A percentile compares a stretch with the other conserved stretches of the same genome.
phyloP scores from a whole-genome alignment of 1,140 invertebrate genomes.

The Dinoponera quadriceps region DNA sequence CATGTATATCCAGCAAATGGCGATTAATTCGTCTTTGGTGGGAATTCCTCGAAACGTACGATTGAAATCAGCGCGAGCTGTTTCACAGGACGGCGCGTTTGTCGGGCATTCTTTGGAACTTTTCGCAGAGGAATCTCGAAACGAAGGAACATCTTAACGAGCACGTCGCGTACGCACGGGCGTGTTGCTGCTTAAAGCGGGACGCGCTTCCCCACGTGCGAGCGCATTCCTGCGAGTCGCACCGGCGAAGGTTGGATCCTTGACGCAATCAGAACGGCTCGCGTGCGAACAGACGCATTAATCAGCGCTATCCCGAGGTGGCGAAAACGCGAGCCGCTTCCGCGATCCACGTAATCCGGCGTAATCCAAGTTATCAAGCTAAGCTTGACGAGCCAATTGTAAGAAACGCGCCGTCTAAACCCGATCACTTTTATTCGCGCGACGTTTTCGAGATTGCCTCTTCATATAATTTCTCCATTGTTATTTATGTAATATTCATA shows the following conservation, averaged over 20 bases:
- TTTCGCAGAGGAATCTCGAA: conserved; percentile 41
- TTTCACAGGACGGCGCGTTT: neutral
- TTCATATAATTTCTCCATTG: neutral
- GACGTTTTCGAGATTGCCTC: too few relatives aligned
- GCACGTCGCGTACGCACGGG: conserved; percentile 41
- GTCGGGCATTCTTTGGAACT: conserved; percentile 14
- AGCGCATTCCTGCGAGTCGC: conserved; percentile 48
- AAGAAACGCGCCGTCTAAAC: neutral
- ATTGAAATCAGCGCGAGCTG: neutral
- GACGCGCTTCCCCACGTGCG: conserved; percentile 58
- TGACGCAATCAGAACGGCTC: conserved; percentile 41
- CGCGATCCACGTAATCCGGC: conserved; percentile 5
- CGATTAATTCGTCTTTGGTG: too few relatives aligned
- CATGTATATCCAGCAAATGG: too few relatives aligned
- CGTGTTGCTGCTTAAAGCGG: conserved; percentile 47
- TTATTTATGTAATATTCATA: neutral
- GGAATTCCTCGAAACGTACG: too few relatives aligned
- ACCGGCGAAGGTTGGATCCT: conserved; percentile 47
- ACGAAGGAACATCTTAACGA: conserved; percentile 49
- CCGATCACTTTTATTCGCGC: too few relatives aligned
- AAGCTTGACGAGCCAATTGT: neutral
- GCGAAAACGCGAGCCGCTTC: conserved; percentile 25
- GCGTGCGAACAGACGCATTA: conserved; percentile 41
- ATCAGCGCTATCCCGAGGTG: conserved; percentile 36
- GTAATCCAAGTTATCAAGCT: conserved; percentile 19